Percentiles rank a stretch among this genome's conserved stretches.
Evolutionary conservation across 2,797 vertebrate species (phyloP).

Genomic region (Pyrocephalus nanus): DNA sequence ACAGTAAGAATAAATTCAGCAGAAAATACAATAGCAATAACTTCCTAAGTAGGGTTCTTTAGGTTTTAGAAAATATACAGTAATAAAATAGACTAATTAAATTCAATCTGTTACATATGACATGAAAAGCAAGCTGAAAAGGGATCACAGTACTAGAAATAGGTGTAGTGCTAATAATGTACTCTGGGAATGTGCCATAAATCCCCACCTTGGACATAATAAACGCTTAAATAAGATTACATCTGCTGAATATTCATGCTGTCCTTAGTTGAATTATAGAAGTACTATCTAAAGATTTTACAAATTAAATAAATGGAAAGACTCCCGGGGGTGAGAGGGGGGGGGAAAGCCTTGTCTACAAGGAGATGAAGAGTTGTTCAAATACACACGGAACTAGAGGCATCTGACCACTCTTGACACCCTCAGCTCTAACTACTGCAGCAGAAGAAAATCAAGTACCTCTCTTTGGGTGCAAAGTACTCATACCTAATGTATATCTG

Average conservation of each 20-base stretch:
- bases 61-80: not conserved
- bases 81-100: not conserved
- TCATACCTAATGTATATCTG: not conserved
- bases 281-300: not conserved
- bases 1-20: not conserved
- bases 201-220: not conserved
- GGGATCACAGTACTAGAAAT: not conserved
- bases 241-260: slow-evolving; percentile 20
- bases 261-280: not conserved
- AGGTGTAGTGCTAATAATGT: not conserved
- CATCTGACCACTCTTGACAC: not conserved
- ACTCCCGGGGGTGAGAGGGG: not conserved
- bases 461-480: not conserved
- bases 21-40: not conserved
- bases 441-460: not conserved
- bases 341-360: not conserved
- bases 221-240: not conserved
- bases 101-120: not conserved
- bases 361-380: not conserved
- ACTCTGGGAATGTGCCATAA: not conserved
- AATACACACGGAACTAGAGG: not conserved
- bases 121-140: not conserved
- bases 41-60: not conserved
- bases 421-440: not conserved
- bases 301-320: not conserved